Evolutionary conservation across 2,113 vertebrate species (phyloP).

Genomic region (Ivindomyrus marchei): DNA sequence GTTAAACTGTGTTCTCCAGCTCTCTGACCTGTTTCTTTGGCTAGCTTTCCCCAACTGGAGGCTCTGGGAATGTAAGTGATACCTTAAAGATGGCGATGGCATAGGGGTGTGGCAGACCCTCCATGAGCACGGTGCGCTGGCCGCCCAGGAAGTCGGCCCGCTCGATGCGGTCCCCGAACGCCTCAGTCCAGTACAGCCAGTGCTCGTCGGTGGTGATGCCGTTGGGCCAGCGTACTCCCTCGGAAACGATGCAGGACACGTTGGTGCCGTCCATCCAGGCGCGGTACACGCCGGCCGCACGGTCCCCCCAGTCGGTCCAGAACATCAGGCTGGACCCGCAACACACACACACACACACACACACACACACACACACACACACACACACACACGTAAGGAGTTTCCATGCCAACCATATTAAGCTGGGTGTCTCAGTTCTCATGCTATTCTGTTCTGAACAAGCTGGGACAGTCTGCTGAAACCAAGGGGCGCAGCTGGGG

Average conservation of each 20-base stretch:
- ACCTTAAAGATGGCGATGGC: conserved; percentile 96
- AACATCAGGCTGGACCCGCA: conserved; percentile 81
- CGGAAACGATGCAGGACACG: conserved; percentile 68
- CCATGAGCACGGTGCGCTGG: conserved; percentile 77
- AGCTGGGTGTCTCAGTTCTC: background rate
- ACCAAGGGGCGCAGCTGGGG: background rate
- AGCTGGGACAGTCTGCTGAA: background rate
- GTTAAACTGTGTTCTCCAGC: background rate
- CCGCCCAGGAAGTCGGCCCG: conserved; percentile 73
- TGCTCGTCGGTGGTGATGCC: conserved; percentile 82
- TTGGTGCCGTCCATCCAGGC: conserved; percentile 86
- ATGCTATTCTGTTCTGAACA: background rate
- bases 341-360: background rate
- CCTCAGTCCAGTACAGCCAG: conserved; percentile 98
- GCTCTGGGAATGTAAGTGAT: background rate
- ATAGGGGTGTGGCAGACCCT: conserved; percentile 89
- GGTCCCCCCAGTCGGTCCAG: conserved; percentile 97
- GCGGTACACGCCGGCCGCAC: conserved; percentile 78
- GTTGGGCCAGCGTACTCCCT: conserved; percentile 91
- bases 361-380: background rate
- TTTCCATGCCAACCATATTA: background rate
- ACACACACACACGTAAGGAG: background rate
- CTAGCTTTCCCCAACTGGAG: background rate
- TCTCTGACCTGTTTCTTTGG: background rate
- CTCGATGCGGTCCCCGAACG: conserved; percentile 91